Evolutionary conservation across 37 sponge, comb jelly and placozoan genomes (phyloP).

Genomic region (Lycopodina hypogea): DNA sequence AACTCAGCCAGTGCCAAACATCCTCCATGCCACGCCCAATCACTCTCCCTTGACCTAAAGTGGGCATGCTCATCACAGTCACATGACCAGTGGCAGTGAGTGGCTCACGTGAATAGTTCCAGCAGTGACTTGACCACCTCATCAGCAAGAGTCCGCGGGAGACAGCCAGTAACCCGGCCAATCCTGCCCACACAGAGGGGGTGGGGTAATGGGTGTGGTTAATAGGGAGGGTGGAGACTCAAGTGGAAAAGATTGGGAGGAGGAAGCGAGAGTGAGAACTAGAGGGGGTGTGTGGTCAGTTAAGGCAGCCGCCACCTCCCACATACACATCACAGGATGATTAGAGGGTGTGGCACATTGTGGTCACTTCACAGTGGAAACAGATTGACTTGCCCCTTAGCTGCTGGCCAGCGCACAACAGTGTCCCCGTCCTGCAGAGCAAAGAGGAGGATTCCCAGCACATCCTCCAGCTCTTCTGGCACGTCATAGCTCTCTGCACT

Average conservation of each 20-base stretch:
- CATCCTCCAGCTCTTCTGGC: slow-evolving; percentile 62
- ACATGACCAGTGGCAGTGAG: neutral
- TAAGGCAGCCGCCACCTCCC: too few relatives aligned
- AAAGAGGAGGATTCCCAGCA: slow-evolving; percentile 57
- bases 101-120: slow-evolving; percentile 61
- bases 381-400: slow-evolving; percentile 77
- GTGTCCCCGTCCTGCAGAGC: slow-evolving; percentile 94
- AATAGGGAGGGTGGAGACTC: too few relatives aligned
- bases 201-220: neutral
- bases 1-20: slow-evolving; percentile 96
- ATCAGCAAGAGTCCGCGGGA: slow-evolving; percentile 77
- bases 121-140: slow-evolving; percentile 81
- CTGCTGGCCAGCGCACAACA: slow-evolving; percentile 97
- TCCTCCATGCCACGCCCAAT: slow-evolving; percentile 82
- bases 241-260: too few relatives aligned
- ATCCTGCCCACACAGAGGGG: slow-evolving; percentile 27
- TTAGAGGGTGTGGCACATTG: neutral
- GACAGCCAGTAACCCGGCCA: slow-evolving; percentile 76
- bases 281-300: too few relatives aligned
- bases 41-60: slow-evolving; percentile 38
- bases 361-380: neutral
- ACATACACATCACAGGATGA: neutral
- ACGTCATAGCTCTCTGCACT: slow-evolving; percentile 29
- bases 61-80: neutral
- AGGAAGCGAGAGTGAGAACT: too few relatives aligned